phyloP scores from a whole-genome alignment of 2,888 invertebrate species.

The Lapara coniferarum region DNA sequence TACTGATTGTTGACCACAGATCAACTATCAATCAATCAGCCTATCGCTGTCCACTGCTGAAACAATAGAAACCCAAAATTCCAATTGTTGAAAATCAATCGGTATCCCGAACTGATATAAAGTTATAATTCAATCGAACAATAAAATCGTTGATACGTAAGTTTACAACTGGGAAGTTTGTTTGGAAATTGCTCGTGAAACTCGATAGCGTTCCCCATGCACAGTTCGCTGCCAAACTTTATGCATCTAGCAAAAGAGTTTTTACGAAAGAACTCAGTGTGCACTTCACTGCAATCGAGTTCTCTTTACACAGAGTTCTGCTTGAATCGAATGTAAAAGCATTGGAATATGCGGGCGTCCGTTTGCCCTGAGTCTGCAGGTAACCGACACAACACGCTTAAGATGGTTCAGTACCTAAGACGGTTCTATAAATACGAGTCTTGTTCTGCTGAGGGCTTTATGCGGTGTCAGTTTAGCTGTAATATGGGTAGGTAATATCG shows the following conservation, averaged over 20 bases:
- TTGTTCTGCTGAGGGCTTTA: neutral
- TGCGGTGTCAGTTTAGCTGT: neutral
- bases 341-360: slow-evolving; percentile 59
- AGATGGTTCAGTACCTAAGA: neutral
- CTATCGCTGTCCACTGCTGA: no score
- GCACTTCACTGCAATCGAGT: slow-evolving; percentile 62
- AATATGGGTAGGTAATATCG: neutral
- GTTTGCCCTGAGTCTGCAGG: slow-evolving; percentile 36
- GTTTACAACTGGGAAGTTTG: slow-evolving; percentile 43
- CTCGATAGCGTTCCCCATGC: slow-evolving; percentile 46
- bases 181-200: slow-evolving; percentile 55
- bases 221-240: slow-evolving; percentile 60
- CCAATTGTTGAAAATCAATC: neutral
- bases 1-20: no score
- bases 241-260: slow-evolving; percentile 55
- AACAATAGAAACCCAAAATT: neutral
- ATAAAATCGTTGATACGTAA: slow-evolving; percentile 24
- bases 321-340: slow-evolving; percentile 62
- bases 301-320: slow-evolving; percentile 57
- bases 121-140: slow-evolving; percentile 18
- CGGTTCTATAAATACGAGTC: neutral
- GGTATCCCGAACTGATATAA: neutral
- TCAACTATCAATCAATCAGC: no score
- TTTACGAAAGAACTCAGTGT: slow-evolving; percentile 58
- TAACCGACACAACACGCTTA: slow-evolving; percentile 7